These are phyloP conservation scores for Drosophila histrio DNA, from an alignment of 2,888 invertebrate species.

Conservation along the genomic window DNA sequence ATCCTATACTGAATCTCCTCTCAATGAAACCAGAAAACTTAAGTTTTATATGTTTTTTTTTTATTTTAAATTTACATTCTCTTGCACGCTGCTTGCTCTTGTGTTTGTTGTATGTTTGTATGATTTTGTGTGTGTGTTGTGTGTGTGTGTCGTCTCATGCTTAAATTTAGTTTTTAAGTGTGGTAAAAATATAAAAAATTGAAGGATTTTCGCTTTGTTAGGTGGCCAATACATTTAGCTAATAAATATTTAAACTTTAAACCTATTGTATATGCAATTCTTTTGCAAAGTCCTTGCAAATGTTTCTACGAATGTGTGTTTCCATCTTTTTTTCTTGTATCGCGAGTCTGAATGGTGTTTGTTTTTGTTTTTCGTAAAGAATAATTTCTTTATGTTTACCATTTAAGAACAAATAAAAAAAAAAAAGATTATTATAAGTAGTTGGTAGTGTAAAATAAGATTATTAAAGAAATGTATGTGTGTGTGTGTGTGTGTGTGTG, in stretches of 20 bases:
- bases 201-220: constrained; percentile 17
- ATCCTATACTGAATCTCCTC: background rate
- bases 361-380: constrained; percentile 6
- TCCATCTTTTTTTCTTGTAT: constrained; percentile 1
- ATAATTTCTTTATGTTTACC: constrained; percentile 13
- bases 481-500: constrained; percentile 5
- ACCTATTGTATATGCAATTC: constrained; percentile 11
- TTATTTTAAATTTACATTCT: constrained; percentile 66
- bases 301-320: constrained; percentile 37
- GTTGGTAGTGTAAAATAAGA: constrained; percentile 44
- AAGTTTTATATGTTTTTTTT: constrained; percentile 21
- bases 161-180: constrained; percentile 20
- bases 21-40: constrained; percentile 1
- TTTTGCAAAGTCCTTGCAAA: constrained; percentile 10
- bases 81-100: constrained; percentile 32
- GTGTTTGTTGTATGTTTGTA: constrained; percentile 22
- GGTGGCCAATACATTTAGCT: constrained; percentile 46
- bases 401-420: constrained; percentile 34
- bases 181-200: constrained; percentile 21
- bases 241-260: constrained; percentile 48
- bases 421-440: constrained; percentile 32
- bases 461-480: constrained; percentile 49
- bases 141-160: constrained; percentile 19
- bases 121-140: constrained; percentile 15
- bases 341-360: constrained; percentile 5